A percentile compares a stretch with the other conserved stretches of the same genome.
These are phyloP conservation scores for Agapetus fuscipes DNA, from an alignment of 2,888 invertebrate genomes.

Conservation along the genomic window DNA sequence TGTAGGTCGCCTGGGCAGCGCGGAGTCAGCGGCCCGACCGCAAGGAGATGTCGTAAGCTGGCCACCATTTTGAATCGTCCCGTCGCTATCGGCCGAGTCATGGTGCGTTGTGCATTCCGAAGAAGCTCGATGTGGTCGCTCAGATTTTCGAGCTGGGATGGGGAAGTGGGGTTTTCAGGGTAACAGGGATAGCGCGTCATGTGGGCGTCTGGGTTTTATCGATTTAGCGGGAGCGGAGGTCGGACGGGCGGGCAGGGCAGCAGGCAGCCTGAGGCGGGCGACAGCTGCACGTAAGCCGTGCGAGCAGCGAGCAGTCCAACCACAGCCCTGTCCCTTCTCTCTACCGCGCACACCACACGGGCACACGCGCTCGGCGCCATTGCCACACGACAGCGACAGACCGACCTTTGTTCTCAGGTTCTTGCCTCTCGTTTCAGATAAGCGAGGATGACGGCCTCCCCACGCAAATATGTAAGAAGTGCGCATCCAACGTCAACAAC, in stretches of 20 bases:
- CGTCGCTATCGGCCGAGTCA: constrained; percentile 3
- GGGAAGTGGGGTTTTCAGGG: background rate
- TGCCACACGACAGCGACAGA: constrained; percentile 6
- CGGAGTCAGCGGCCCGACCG: constrained; percentile 43
- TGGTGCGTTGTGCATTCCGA: constrained; percentile 6
- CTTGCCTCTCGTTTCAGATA: constrained; percentile 43
- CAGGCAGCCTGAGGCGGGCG: no score
- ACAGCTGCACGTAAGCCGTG: background rate
- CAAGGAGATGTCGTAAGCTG: constrained; percentile 51
- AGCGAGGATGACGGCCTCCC: constrained; percentile 52
- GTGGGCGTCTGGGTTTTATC: no score
- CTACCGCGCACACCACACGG: constrained; percentile 1
- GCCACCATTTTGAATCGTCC: constrained; percentile 44
- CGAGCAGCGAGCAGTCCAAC: background rate
- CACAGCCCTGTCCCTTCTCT: background rate
- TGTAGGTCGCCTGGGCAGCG: constrained; percentile 24
- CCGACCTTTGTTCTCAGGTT: background rate
- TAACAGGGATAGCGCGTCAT: no score
- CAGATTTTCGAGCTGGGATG: constrained; percentile 2
- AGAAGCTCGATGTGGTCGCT: no score
- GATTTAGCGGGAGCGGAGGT: background rate
- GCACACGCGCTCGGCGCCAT: constrained; percentile 5
- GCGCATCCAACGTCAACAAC: constrained; percentile 53
- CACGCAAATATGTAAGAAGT: constrained; percentile 54
- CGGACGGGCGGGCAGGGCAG: background rate